Evolutionary conservation across 2,888 invertebrate genomes (phyloP), one percentile per base, ranked within the genome.

Genomic region (Drosophila infuscata): DNA sequence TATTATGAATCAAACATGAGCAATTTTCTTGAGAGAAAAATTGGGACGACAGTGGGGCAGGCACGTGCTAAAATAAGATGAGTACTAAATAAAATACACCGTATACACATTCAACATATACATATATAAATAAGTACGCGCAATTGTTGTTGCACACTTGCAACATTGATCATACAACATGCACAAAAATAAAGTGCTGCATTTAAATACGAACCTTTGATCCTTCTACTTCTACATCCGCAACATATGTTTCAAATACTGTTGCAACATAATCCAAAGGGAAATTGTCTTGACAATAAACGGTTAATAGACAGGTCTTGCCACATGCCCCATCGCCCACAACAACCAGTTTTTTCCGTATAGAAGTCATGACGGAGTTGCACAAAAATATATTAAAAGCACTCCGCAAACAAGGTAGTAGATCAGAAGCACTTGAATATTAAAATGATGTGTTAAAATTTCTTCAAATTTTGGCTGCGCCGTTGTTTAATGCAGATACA

Each of bases 191-290:
- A 32, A 38, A n/a, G 38, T 36, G n/a, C 12, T 56, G 52, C 41
- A 35, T 41, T 30, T 33, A 35, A 8, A 35, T 54, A 48, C 89
- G 82, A 91, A 93, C 93, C 91, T 97, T 98, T 94, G 98, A 98
- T 90, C 97, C 96, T 93, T 99, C 99, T 79, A 99, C 98, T 94
- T 99, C 98, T 92, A 99, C 98, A 94, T 99, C 99, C 91, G 99
- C 99, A 92, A 99, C 99, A 96, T 99, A 99, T 94, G 99, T 99
- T 94, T 99, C 99, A 94, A 99, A 99, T 89, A 99, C 99, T 92
- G 99, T 99, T 92, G 99, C 99, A 94, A 99, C 99, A 94, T 99
- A 99, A 88, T 99, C 98, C 95, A 99, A 98, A 91, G 99, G 99
- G 95, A 99, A 99, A 94, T 99, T 98, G 94, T 99, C 99, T 95